Percentiles rank a stretch among this genome's conserved stretches.
Evolutionary conservation across 2,888 invertebrate genomes (phyloP).

Genomic region (Parthenolecanium corni): DNA sequence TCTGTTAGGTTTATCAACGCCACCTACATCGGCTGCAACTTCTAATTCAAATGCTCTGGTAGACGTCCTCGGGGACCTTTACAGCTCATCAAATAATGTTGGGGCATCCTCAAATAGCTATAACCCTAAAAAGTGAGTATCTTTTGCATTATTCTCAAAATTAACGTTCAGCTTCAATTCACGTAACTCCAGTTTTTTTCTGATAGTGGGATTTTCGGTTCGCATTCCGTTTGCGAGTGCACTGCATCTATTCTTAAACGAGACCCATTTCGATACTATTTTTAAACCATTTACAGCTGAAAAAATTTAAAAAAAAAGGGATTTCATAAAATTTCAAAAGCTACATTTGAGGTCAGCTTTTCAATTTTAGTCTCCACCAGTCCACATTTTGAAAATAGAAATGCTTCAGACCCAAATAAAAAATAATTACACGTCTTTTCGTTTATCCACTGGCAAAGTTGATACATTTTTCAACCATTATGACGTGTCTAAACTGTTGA

Average conservation of each 20-base stretch:
- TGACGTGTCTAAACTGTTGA: not conserved
- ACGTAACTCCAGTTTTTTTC: not conserved
- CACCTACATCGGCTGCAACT: conserved; percentile 59
- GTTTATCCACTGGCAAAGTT: too few relatives aligned
- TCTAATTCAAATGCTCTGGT: conserved; percentile 60
- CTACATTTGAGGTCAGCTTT: too few relatives aligned
- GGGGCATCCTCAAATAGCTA: conserved; percentile 55
- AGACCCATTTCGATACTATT: too few relatives aligned
- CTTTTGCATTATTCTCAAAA: not conserved
- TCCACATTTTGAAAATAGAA: too few relatives aligned
- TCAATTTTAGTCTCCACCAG: too few relatives aligned
- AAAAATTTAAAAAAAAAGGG: too few relatives aligned
- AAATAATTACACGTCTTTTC: too few relatives aligned
- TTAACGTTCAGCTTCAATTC: too few relatives aligned
- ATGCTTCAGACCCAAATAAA: too few relatives aligned
- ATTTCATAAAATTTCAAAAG: too few relatives aligned
- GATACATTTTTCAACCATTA: too few relatives aligned
- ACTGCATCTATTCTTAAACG: not conserved
- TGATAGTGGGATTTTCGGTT: not conserved
- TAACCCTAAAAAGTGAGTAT: conserved; percentile 68
- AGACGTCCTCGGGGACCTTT: conserved; percentile 84
- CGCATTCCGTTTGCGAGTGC: not conserved
- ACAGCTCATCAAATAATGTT: conserved; percentile 44
- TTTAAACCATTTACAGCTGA: too few relatives aligned
- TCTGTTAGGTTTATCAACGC: conserved; percentile 76